Conservation (phyloP, 2,113 vertebrate genomes). For the Emydura subglobosa region DNA sequence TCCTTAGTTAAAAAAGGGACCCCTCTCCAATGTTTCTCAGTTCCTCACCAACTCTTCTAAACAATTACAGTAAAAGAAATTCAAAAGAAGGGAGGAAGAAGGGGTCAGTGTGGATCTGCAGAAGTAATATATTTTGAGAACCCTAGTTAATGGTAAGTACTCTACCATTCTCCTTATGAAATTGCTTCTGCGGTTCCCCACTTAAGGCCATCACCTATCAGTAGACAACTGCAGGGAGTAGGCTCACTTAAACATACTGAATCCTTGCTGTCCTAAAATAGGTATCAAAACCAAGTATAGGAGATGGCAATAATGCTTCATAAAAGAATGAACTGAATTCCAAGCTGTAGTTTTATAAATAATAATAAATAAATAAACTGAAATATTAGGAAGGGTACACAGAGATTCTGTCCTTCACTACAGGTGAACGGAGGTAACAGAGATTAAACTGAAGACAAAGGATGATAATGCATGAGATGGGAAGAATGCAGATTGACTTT, state of each 20-base stretch:
- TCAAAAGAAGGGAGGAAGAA: conserved; percentile 24
- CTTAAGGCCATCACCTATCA: not conserved
- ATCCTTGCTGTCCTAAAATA: not conserved
- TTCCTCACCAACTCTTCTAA: conserved; percentile 13
- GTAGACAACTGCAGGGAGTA: not conserved
- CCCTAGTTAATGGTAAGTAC: not conserved
- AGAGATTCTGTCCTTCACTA: not conserved
- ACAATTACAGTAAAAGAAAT: not conserved
- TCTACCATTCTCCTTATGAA: not conserved
- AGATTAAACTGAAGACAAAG: not conserved
- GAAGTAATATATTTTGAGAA: not conserved
- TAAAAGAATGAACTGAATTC: not conserved
- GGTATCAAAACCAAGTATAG: not conserved
- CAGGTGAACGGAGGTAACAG: not conserved
- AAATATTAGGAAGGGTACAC: not conserved
- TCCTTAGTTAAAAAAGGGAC: not conserved
- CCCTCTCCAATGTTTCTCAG: not conserved
- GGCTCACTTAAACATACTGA: not conserved
- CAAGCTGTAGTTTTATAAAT: not conserved
- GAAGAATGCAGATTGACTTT: not conserved
- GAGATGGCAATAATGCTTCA: not conserved
- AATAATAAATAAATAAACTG: not conserved
- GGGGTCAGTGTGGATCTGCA: not conserved
- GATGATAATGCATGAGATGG: not conserved
- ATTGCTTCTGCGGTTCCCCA: not conserved